Base-by-base conservation (phyloP, 2,797 vertebrate species). In the Coregonus sp. region DNA sequence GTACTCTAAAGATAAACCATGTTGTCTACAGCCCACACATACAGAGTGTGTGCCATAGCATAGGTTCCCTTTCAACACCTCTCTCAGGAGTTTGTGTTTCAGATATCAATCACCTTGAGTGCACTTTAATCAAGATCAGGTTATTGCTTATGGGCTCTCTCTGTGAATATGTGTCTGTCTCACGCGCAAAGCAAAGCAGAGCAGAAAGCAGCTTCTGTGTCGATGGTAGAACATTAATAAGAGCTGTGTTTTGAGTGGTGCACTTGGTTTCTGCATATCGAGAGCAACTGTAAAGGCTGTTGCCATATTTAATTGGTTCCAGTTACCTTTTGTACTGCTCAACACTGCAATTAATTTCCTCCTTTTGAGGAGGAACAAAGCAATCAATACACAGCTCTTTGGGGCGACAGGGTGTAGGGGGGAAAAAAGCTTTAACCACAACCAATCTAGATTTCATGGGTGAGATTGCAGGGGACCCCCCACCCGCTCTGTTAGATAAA, bases 281-380 rank as follows among this genome's bases (percentile, higher is more conserved):
- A 72, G 61, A 71, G 68, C 14, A 63, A 71, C 25, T 75, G 25
- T 25, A 80, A 80, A 81, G 68, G 81, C 78, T 73, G 77, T 40
- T 15, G 7, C 35, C 69, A 70, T 77, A 25, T 79, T 80, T 77
- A 81, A 70, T 84, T 76, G 74, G 54, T 59, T 79, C 74, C 71
- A 68, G 51, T 59, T 68, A 35, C 56, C 73, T 69, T 81, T 68
- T 50, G 37, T 66, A 35, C 51, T 67, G 52, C 31, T 52, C 50
- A 73, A 31, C 40, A 73, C 65, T 78, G 18, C 50, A 65, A 54
- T 69, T 75, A 83, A 80, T 73, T 70, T 51, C 37, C 65, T 78
- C 35, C 67, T 78, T 47, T 82, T 75, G 54, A 78, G 50, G 35
- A 72, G 47, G 56, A 50, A 68, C 15, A 11, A 52, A 56, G 59